These are phyloP conservation scores for Ostrea edulis DNA, from an alignment of 1,140 invertebrate genomes.

Conservation along the genomic window DNA sequence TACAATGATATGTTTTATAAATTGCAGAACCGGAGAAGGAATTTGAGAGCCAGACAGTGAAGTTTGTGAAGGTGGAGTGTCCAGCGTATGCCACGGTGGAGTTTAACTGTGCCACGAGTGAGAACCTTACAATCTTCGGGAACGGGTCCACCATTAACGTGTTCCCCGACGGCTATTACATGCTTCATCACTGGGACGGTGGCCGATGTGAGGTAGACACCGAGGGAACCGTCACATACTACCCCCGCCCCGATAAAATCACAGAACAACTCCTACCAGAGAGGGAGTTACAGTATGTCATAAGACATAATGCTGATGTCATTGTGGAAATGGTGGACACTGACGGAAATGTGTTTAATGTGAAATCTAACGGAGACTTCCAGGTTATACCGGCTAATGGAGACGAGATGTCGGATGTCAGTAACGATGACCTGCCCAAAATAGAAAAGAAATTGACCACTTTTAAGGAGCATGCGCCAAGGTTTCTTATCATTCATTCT, in stretches of 20 bases:
- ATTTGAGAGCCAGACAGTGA: constrained; percentile 66
- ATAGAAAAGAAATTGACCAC: constrained; percentile 63
- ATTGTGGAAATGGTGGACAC: constrained; percentile 76
- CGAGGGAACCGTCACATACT: constrained; percentile 70
- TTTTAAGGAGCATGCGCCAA: constrained; percentile 75
- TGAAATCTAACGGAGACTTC: constrained; percentile 74
- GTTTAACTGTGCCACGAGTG: constrained; percentile 75
- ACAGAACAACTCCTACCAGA: constrained; percentile 69
- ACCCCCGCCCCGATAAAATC: constrained; percentile 70
- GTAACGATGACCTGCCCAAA: constrained; percentile 60
- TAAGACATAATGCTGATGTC: constrained; percentile 75
- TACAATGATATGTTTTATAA: no score
- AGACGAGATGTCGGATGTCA: constrained; percentile 68
- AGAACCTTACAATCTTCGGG: constrained; percentile 77
- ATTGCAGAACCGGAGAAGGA: constrained; percentile 62
- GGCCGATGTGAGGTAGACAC: constrained; percentile 73
- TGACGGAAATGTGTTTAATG: constrained; percentile 76
- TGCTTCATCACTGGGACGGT: constrained; percentile 74
- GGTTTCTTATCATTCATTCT: constrained; percentile 77
- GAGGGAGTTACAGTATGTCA: constrained; percentile 70
- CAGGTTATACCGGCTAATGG: constrained; percentile 61
- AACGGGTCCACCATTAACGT: constrained; percentile 75
- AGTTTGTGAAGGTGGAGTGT: constrained; percentile 78
- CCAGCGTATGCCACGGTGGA: constrained; percentile 78
- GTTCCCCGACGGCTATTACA: constrained; percentile 76